A percentile compares a stretch with the other conserved stretches of the same genome.
These are phyloP conservation scores for Myrmecobius fasciatus DNA, from an alignment of 2,113 vertebrate genomes.

Conservation along the genomic window DNA sequence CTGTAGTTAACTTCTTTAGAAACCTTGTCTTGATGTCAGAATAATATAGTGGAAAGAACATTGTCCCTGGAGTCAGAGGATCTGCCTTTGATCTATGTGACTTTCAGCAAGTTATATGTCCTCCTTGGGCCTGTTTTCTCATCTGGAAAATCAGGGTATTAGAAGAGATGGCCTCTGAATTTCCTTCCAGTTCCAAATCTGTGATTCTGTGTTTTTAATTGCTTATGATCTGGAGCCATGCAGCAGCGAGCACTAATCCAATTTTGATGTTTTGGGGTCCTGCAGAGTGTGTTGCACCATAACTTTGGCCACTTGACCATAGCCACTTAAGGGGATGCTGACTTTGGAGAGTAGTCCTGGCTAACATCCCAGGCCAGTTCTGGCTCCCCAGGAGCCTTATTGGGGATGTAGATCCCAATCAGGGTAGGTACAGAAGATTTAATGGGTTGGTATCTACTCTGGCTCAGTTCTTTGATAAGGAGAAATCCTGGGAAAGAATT, in stretches of 20 bases:
- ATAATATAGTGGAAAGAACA: neutral
- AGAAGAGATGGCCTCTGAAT: neutral
- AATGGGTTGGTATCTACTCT: neutral
- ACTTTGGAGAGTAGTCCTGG: neutral
- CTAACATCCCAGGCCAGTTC: neutral
- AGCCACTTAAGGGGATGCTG: neutral
- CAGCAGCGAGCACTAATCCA: neutral
- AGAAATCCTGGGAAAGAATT: neutral
- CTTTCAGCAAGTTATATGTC: neutral
- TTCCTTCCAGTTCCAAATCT: neutral
- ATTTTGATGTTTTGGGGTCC: conserved; percentile 3
- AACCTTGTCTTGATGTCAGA: neutral
- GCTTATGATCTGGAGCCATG: neutral
- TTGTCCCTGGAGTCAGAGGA: neutral
- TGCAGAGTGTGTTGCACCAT: conserved; percentile 11
- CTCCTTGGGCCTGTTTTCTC: neutral
- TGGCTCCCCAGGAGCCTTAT: neutral
- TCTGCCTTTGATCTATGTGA: neutral
- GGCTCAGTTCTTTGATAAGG: neutral
- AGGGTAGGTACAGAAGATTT: neutral
- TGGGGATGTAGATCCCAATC: conserved; percentile 17
- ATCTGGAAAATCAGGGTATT: neutral
- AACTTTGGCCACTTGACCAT: neutral
- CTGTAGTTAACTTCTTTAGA: neutral
- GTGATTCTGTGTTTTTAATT: neutral